phyloP scores from a whole-genome alignment of 2,113 vertebrate genomes.

The Larimichthys polyactis region DNA sequence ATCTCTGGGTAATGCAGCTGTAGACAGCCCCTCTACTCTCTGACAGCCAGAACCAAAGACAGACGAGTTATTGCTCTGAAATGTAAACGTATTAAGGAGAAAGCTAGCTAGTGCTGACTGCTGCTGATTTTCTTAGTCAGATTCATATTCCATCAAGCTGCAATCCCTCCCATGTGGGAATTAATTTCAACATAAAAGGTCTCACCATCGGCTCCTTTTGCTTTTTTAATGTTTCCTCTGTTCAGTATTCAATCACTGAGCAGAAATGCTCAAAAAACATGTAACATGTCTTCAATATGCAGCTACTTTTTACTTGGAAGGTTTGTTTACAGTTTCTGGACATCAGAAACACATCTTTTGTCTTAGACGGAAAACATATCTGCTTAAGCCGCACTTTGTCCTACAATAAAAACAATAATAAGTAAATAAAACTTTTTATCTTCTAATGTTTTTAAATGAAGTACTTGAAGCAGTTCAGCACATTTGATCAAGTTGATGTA shows the following conservation, averaged over 20 bases:
- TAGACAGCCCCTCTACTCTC: conserved; percentile 45
- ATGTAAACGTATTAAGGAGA: not conserved
- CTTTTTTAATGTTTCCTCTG: too few species aligned
- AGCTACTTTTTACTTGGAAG: not conserved
- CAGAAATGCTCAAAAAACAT: too few species aligned
- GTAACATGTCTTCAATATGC: too few species aligned
- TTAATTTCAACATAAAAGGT: not conserved
- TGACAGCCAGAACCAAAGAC: conserved; percentile 25
- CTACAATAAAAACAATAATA: too few species aligned
- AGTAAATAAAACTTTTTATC: too few species aligned
- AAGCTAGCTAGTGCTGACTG: not conserved
- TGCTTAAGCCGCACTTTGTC: too few species aligned
- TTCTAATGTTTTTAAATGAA: too few species aligned
- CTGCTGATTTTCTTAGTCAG: not conserved
- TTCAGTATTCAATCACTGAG: too few species aligned
- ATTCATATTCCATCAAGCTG: not conserved
- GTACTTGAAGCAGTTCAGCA: too few species aligned
- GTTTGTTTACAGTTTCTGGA: not conserved
- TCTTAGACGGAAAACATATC: too few species aligned
- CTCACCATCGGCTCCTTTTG: not conserved
- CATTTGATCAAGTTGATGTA: too few species aligned
- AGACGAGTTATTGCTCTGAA: not conserved
- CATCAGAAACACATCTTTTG: too few species aligned
- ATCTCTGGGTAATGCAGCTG: conserved; percentile 66
- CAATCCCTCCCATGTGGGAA: not conserved